Conservation (phyloP, 2,113 vertebrate genomes). For the Menidia beryllina region DNA sequence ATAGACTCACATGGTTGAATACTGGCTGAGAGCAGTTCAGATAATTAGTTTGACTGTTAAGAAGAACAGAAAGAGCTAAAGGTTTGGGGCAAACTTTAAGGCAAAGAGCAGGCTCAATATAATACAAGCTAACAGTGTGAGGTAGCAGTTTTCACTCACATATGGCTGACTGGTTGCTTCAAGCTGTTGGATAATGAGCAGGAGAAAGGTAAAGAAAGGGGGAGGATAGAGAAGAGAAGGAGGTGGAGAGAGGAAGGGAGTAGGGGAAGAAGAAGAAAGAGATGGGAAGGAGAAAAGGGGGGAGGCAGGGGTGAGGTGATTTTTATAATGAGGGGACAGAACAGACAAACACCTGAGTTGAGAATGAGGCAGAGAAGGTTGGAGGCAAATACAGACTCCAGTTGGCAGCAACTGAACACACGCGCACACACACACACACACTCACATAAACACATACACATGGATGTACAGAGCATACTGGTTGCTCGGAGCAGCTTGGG, state of each 20-base stretch:
- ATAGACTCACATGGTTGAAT: conserved; percentile 55
- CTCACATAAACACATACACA: conserved; percentile 41
- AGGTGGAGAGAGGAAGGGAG: conserved; percentile 15
- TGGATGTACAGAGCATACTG: conserved; percentile 55
- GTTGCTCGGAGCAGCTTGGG: conserved; percentile 76
- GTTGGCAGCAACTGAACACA: conserved; percentile 65
- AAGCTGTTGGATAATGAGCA: conserved; percentile 81
- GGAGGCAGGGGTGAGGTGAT: conserved; percentile 31
- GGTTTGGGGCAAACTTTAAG: conserved; percentile 79
- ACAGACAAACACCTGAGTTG: conserved; percentile 76
- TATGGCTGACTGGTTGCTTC: conserved; percentile 81
- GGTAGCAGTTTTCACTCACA: conserved; percentile 75
- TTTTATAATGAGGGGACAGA: conserved; percentile 75
- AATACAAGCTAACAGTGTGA: conserved; percentile 74
- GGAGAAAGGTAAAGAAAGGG: conserved; percentile 55
- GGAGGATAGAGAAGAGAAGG: conserved; percentile 14
- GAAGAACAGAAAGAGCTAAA: conserved; percentile 74
- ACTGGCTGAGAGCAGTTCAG: conserved; percentile 55
- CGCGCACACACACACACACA: conserved; percentile 42
- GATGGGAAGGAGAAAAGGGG: conserved; percentile 11
- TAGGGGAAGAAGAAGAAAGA: conserved; percentile 13
- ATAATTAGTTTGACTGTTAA: conserved; percentile 77
- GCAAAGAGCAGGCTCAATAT: conserved; percentile 64
- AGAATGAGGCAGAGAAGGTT: conserved; percentile 59
- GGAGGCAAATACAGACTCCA: conserved; percentile 72